These are phyloP conservation scores for Luscinia megarhynchos DNA, from an alignment of 2,797 vertebrate genomes.

Conservation along the genomic window DNA sequence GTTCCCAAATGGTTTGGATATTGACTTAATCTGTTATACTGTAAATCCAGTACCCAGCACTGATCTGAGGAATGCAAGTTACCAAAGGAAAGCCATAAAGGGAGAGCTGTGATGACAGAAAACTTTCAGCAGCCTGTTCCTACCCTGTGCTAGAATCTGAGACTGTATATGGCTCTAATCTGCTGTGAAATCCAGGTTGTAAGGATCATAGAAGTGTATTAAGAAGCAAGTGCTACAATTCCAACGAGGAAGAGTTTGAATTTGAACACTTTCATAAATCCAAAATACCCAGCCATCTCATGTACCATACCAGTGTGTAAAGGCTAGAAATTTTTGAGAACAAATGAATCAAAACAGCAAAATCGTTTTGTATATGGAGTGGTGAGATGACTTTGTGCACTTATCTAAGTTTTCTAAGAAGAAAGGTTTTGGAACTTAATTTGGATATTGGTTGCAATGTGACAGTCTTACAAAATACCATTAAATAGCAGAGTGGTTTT, in stretches of 20 bases:
- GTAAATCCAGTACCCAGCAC: neutral
- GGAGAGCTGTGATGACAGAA: neutral
- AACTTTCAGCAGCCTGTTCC: neutral
- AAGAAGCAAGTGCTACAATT: neutral
- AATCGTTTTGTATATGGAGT: neutral
- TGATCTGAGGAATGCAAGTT: neutral
- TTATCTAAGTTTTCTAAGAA: neutral
- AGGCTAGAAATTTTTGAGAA: neutral
- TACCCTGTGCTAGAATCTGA: neutral
- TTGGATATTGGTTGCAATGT: neutral
- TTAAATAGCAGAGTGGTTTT: neutral
- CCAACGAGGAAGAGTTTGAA: neutral
- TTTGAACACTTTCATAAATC: neutral
- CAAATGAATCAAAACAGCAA: neutral
- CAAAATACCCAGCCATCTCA: neutral
- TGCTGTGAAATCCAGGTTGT: neutral
- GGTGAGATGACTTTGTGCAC: fast-evolving
- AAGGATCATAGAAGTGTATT: neutral
- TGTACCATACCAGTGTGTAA: neutral
- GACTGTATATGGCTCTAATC: fast-evolving
- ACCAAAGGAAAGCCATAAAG: neutral
- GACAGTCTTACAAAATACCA: neutral
- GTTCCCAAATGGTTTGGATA: neutral
- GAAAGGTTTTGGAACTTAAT: neutral
- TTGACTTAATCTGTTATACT: neutral